Conservation (phyloP, 2,888 invertebrate species). For the Dynastes tityus region DNA sequence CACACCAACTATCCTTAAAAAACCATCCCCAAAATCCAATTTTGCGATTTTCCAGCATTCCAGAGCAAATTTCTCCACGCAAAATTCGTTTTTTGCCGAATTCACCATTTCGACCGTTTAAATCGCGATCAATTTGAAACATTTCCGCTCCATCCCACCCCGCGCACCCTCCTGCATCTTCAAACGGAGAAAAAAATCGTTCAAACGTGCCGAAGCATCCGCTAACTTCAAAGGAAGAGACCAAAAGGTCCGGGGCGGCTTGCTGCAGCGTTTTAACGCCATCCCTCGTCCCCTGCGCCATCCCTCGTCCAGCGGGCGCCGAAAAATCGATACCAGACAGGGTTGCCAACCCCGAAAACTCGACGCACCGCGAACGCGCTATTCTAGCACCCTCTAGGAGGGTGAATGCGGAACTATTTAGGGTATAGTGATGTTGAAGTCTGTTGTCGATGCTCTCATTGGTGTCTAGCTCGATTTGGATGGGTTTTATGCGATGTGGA, state of each 20-base stretch:
- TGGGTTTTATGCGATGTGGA: background rate
- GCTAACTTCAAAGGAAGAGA: constrained; percentile 41
- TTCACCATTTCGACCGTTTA: background rate
- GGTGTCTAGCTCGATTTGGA: background rate
- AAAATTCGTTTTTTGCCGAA: background rate
- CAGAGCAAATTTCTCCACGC: background rate
- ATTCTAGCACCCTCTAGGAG: background rate
- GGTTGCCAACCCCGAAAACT: constrained; percentile 21
- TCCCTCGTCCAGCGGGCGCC: constrained; percentile 6
- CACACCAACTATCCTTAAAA: background rate
- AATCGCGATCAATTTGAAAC: background rate
- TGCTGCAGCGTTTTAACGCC: constrained; percentile 21
- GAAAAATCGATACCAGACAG: constrained; percentile 37
- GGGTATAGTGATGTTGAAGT: background rate
- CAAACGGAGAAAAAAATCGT: background rate
- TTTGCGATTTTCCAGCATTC: background rate
- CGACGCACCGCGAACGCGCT: constrained; percentile 1
- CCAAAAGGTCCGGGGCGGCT: constrained; percentile 27
- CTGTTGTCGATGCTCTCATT: background rate
- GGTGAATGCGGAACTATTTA: background rate
- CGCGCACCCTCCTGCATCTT: background rate
- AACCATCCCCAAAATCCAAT: background rate
- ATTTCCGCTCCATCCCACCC: background rate
- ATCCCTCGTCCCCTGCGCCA: background rate
- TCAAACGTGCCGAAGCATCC: constrained; percentile 21